Base-by-base conservation (phyloP, 2,888 invertebrate species). In the Monopis laevigella region DNA sequence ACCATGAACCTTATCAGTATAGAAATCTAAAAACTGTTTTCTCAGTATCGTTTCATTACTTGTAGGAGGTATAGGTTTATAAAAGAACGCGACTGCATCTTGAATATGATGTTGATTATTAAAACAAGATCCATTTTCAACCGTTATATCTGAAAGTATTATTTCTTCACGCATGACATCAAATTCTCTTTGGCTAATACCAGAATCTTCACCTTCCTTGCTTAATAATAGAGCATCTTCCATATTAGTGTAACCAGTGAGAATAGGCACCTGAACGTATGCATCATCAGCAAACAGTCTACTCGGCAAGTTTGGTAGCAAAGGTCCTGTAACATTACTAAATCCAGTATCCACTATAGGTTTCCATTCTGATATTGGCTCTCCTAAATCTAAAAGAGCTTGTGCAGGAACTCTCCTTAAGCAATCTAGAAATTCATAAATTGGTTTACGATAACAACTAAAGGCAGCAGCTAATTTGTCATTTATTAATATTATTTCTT, bases 221-320 rank as follows among this genome's bases (percentile, higher is more conserved):
- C 85, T 75, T 16, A 84, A 61, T n/a, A 86, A 78, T 1, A 92
- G 61, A 5, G 88, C 88, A 51, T 90, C 89, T 67, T 93, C 93
- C 88, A 92, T 92, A 51, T 89, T 87, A 0, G 92, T 92, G 51
- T 86, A 92, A 1, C 91, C 91, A n/a, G 86, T 84, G 50, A 93
- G 62, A 10, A 92, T 55, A 0, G 92, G 91, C 1, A 92, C 87
- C 41, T 88, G 85, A 43, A 85, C 82, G 47, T 85, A 86, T 19
- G 82, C 80, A 7, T 86, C 88, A 40, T 72, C 78, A 48, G 84
- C 83, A 44, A 90, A 85, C 40, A 86, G 64, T 49, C 74, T 82
- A 45, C 77, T 83, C 0, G 92, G 92, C 39, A 84, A 73, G 50
- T 87, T 88, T 21, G 88, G 78, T 30, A 93, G 66, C 56, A 92